These are phyloP conservation scores for Tyrophagus putrescentiae DNA, from an alignment of 1,140 invertebrate species.

Conservation along the genomic window DNA sequence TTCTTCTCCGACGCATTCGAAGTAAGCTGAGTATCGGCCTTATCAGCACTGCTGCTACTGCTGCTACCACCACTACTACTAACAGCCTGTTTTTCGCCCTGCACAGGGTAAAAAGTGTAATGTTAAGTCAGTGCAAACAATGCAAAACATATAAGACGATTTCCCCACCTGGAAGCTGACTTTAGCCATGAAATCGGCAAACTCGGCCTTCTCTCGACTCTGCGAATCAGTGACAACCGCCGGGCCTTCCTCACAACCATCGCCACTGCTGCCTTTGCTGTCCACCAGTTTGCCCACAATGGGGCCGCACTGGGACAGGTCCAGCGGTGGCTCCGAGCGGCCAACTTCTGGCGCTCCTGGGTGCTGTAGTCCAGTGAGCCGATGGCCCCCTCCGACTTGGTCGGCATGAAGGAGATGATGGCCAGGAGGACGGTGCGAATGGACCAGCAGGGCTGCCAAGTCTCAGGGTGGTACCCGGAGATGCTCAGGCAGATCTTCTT, in stretches of 20 bases:
- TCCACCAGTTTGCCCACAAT: constrained; percentile 22
- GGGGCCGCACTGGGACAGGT: constrained; percentile 43
- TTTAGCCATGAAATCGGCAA: too few species aligned
- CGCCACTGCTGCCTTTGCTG: neutral
- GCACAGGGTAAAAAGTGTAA: too few species aligned
- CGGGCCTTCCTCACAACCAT: constrained; percentile 19
- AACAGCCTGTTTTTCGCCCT: too few species aligned
- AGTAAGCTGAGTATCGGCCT: too few species aligned
- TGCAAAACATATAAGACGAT: too few species aligned
- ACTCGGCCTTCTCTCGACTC: too few species aligned
- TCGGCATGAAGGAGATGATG: constrained; percentile 87
- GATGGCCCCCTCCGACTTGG: constrained; percentile 67
- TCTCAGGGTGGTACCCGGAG: constrained; percentile 91
- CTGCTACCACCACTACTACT: too few species aligned
- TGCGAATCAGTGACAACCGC: too few species aligned
- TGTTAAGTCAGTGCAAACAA: too few species aligned
- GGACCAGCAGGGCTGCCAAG: constrained; percentile 92
- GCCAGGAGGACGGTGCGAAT: constrained; percentile 78
- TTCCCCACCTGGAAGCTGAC: too few species aligned
- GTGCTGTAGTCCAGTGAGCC: constrained; percentile 72
- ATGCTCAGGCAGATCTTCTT: constrained; percentile 94
- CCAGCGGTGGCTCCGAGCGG: constrained; percentile 50
- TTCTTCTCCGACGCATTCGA: too few species aligned
- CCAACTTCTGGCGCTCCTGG: constrained; percentile 63
- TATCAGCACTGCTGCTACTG: too few species aligned